Evolutionary conservation across 2,797 vertebrate genomes (phyloP).

Genomic region (Hoplostethus atlanticus): DNA sequence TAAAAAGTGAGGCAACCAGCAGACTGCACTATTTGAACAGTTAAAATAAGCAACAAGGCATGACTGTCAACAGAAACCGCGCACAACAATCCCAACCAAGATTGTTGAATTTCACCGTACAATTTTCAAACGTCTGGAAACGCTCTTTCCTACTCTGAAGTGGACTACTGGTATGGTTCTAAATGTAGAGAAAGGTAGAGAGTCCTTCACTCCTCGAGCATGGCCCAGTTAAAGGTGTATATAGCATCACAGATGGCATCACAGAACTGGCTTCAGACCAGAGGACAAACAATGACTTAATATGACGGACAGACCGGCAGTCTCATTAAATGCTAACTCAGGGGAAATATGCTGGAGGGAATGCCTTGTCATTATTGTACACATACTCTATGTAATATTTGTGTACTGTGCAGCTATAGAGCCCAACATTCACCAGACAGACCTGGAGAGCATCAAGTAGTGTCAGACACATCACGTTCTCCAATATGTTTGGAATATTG

Average conservation of each 20-base stretch:
- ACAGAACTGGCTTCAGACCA: slow-evolving; percentile 34
- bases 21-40: slow-evolving; percentile 3
- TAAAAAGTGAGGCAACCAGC: background rate
- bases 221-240: slow-evolving; percentile 32
- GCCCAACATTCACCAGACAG: background rate
- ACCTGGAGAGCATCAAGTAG: background rate
- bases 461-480: background rate
- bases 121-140: too few species aligned
- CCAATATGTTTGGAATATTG: too few species aligned
- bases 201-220: slow-evolving; percentile 5
- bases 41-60: background rate
- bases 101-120: background rate
- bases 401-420: slow-evolving; percentile 27
- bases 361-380: slow-evolving; percentile 46
- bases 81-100: background rate
- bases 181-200: background rate
- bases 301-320: slow-evolving; percentile 60
- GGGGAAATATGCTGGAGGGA: slow-evolving; percentile 66
- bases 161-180: background rate
- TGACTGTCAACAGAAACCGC: background rate
- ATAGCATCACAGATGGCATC: slow-evolving; percentile 30
- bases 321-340: slow-evolving; percentile 67
- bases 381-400: slow-evolving; percentile 17
- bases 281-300: slow-evolving; percentile 57
- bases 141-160: background rate